Conservation (phyloP, 2,888 invertebrate species). For the Meandrusa payeni region DNA sequence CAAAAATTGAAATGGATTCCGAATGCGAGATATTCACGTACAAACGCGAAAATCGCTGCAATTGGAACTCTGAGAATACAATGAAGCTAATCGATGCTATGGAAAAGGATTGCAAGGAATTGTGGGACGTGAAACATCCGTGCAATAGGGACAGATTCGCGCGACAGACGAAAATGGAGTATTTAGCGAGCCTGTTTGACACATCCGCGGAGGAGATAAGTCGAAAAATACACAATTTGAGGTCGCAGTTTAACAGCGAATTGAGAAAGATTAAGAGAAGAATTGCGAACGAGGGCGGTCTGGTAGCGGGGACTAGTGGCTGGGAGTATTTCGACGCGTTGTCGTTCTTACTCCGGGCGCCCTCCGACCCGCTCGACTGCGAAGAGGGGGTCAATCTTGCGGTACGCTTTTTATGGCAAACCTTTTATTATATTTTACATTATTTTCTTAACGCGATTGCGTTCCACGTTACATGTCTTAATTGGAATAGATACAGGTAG, state of each 20-base stretch:
- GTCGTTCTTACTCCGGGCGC: constrained; percentile 52
- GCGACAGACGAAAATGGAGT: constrained; percentile 52
- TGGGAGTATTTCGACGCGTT: constrained; percentile 73
- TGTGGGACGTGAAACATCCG: constrained; percentile 63
- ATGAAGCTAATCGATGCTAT: constrained; percentile 55
- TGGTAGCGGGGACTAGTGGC: constrained; percentile 43
- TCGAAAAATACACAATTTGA: constrained; percentile 66
- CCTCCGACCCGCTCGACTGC: constrained; percentile 41
- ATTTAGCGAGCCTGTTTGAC: constrained; percentile 55
- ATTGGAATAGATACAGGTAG: too few relatives aligned
- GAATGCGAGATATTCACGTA: constrained; percentile 44
- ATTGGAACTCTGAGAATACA: constrained; percentile 62
- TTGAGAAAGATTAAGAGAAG: constrained; percentile 63
- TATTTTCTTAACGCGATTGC: too few relatives aligned
- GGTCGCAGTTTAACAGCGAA: constrained; percentile 68
- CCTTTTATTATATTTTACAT: too few relatives aligned
- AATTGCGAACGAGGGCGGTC: constrained; percentile 35
- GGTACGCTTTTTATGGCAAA: constrained; percentile 52
- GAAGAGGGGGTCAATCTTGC: constrained; percentile 62
- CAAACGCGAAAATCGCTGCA: constrained; percentile 38
- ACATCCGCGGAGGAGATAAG: constrained; percentile 64
- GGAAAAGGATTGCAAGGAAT: constrained; percentile 60
- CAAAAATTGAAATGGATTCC: constrained; percentile 58
- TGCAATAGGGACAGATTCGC: constrained; percentile 50
- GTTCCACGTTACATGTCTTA: too few relatives aligned